phyloP scores from a whole-genome alignment of 2,888 invertebrate genomes.

The Ichneumoninae sp. region DNA sequence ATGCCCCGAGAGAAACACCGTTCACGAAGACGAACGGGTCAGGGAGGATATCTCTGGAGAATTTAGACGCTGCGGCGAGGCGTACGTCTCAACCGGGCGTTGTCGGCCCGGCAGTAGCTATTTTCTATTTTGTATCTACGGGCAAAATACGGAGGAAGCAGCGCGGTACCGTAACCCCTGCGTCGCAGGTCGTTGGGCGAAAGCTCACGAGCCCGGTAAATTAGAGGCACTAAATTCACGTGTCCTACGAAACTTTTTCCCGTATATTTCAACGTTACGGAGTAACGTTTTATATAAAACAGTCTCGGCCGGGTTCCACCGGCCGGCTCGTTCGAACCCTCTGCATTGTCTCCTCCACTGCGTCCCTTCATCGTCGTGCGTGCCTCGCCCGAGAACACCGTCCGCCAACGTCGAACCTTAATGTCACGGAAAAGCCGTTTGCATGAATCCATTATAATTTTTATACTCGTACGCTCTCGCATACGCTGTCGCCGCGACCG shows the following conservation, averaged over 20 bases:
- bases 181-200: slow-evolving; percentile 12
- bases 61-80: slow-evolving; percentile 37
- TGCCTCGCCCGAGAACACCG: slow-evolving; percentile 3
- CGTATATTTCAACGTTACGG: slow-evolving; percentile 59
- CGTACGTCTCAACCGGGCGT: slow-evolving; percentile 20
- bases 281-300: slow-evolving; percentile 43
- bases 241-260: slow-evolving; percentile 57
- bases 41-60: slow-evolving; percentile 49
- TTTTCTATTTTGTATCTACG: slow-evolving; percentile 44
- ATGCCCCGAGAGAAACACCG: slow-evolving; percentile 23
- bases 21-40: slow-evolving; percentile 62
- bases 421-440: slow-evolving; percentile 62
- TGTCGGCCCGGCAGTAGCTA: slow-evolving; percentile 24
- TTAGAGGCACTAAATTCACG: slow-evolving; percentile 67
- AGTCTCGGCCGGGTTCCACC: slow-evolving; percentile 31
- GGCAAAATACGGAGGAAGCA: neutral
- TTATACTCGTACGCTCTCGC: neutral
- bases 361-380: slow-evolving; percentile 23
- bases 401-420: slow-evolving; percentile 47
- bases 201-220: slow-evolving; percentile 67
- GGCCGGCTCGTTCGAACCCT: slow-evolving; percentile 1
- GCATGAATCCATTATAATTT: slow-evolving; percentile 61
- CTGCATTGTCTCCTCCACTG: neutral
- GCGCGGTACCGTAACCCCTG: neutral
- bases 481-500: slow-evolving; percentile 4